phyloP scores from a whole-genome alignment of 2,888 invertebrate genomes.

The Lamproptera curius region DNA sequence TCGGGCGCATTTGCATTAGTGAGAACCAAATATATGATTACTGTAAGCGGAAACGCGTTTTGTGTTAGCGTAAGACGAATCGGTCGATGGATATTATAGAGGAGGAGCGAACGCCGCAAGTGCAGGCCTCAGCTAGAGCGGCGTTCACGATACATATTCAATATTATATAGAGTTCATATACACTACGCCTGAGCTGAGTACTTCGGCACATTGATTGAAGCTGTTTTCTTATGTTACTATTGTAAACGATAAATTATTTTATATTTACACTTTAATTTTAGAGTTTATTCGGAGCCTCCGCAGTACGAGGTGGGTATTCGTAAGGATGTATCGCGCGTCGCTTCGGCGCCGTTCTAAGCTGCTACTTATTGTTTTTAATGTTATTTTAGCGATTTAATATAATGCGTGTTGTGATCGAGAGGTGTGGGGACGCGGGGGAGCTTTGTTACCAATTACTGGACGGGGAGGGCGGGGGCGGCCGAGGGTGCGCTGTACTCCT shows the following conservation, averaged over 20 bases:
- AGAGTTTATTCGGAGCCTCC: not conserved
- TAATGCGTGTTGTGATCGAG: constrained; percentile 18
- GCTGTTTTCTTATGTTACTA: not conserved
- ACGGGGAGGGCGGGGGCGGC: too few species aligned
- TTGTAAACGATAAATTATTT: not conserved
- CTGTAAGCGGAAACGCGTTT: constrained; percentile 31
- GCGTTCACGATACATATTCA: too few species aligned
- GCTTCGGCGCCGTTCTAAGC: not conserved
- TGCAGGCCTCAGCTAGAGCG: too few species aligned
- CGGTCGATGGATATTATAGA: constrained; percentile 25
- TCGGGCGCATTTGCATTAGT: constrained; percentile 42
- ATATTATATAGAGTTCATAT: too few species aligned
- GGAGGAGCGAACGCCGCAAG: constrained; percentile 5
- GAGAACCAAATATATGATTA: constrained; percentile 64
- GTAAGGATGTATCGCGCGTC: not conserved
- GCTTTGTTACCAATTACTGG: constrained; percentile 45
- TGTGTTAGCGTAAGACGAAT: constrained; percentile 28
- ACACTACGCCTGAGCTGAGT: too few species aligned
- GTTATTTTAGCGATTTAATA: constrained; percentile 57
- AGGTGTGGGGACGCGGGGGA: constrained; percentile 22
- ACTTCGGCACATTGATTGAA: too few species aligned
- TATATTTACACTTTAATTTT: not conserved
- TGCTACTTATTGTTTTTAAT: constrained; percentile 41
- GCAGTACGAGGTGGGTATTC: not conserved
- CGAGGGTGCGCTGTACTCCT: too few species aligned